These are phyloP conservation scores for Ranitomeya variabilis DNA, from an alignment of 2,113 vertebrate species.

Conservation along the genomic window DNA sequence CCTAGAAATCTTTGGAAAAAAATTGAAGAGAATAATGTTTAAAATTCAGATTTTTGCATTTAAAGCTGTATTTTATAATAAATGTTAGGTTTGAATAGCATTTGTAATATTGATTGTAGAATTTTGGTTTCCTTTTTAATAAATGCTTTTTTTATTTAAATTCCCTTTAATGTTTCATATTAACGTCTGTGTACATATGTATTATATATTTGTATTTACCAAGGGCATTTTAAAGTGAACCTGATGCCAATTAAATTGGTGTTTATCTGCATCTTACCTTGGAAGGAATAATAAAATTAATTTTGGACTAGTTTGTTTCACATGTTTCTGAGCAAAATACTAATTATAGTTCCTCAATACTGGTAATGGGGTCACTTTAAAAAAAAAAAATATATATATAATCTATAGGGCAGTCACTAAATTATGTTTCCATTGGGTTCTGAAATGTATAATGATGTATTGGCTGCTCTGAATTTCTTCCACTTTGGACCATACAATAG, in stretches of 20 bases:
- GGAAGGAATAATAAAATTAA: not conserved
- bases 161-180: constrained; percentile 42
- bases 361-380: not conserved
- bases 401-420: constrained; percentile 28
- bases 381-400: not conserved
- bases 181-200: constrained; percentile 29
- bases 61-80: constrained; percentile 42
- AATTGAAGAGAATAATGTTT: constrained; percentile 6
- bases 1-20: constrained; percentile 11
- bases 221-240: constrained; percentile 43
- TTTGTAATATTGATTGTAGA: constrained; percentile 47
- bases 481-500: constrained; percentile 2
- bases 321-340: not conserved
- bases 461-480: constrained; percentile 37
- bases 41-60: constrained; percentile 13
- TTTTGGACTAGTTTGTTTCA: not conserved
- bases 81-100: constrained; percentile 39
- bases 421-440: not conserved
- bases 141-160: constrained; percentile 54
- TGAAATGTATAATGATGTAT: constrained; percentile 1
- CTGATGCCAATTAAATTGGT: not conserved
- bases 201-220: constrained; percentile 15
- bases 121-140: constrained; percentile 32
- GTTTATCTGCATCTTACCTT: not conserved
- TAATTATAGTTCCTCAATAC: not conserved